Evolutionary conservation across 2,797 vertebrate species (phyloP).

Genomic region (Loris lydekkerianus): DNA sequence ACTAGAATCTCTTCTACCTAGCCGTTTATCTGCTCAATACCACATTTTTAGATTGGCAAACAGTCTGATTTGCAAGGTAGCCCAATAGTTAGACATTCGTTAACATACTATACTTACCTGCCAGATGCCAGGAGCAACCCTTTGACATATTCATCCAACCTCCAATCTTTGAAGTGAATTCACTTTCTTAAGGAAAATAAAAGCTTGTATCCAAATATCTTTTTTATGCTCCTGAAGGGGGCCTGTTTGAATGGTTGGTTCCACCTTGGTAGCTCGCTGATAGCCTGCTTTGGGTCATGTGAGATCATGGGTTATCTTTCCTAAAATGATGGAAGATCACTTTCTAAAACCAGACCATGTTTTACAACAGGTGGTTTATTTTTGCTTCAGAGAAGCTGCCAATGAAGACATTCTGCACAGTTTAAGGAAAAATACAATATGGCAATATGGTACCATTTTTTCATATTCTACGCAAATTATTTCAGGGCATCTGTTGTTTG

Average conservation of each 20-base stretch:
- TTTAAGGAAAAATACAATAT: background rate
- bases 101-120: background rate
- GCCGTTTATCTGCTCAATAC: background rate
- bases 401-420: constrained; percentile 5
- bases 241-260: background rate
- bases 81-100: background rate
- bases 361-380: constrained; percentile 45
- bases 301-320: constrained; percentile 2
- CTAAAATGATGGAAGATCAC: background rate
- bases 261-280: background rate
- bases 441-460: background rate
- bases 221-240: background rate
- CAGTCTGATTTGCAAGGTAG: background rate
- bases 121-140: background rate
- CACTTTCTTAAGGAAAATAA: background rate
- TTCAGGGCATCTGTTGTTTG: background rate
- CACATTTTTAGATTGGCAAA: background rate
- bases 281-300: constrained; percentile 9
- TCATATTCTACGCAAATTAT: background rate
- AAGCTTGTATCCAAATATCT: background rate
- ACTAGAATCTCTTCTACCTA: background rate
- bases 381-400: constrained; percentile 28
- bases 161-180: constrained; percentile 2
- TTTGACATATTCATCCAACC: background rate
- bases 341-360: constrained; percentile 45